These are phyloP conservation scores for Hypomecis atomaria DNA, from an alignment of 2,888 invertebrate species.

Conservation along the genomic window DNA sequence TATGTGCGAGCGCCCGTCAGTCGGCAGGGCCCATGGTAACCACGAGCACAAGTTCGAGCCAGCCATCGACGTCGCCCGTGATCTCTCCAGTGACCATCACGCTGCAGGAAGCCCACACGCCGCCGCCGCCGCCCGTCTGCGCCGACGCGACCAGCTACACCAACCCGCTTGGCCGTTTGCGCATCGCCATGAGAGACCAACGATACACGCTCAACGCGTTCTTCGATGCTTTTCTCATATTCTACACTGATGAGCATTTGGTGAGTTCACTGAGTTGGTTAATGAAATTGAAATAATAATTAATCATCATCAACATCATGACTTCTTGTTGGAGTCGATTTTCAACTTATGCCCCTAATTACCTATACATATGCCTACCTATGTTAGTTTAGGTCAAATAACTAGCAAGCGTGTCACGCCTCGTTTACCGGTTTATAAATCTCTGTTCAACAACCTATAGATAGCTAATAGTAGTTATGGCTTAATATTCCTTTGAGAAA, in stretches of 20 bases:
- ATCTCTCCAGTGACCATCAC: slow-evolving; percentile 53
- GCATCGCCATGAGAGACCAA: slow-evolving; percentile 79
- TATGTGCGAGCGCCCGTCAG: slow-evolving; percentile 57
- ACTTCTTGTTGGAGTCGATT: too few relatives aligned
- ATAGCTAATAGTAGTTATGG: too few relatives aligned
- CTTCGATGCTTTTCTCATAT: slow-evolving; percentile 90
- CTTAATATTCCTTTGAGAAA: too few relatives aligned
- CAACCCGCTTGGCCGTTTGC: slow-evolving; percentile 69
- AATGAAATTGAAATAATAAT: too few relatives aligned
- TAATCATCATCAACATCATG: too few relatives aligned
- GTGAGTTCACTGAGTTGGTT: slow-evolving; percentile 77
- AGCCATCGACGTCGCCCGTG: slow-evolving; percentile 45
- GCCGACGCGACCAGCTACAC: slow-evolving; percentile 58
- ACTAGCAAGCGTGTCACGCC: too few relatives aligned
- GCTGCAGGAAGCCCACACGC: slow-evolving; percentile 56
- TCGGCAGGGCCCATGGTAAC: slow-evolving; percentile 47
- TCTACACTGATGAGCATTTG: slow-evolving; percentile 93
- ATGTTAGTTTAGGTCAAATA: too few relatives aligned
- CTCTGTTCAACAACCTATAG: too few relatives aligned
- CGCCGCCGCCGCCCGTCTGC: slow-evolving; percentile 55
- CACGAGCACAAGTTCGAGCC: slow-evolving; percentile 44
- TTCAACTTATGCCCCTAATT: too few relatives aligned
- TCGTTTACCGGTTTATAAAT: too few relatives aligned
- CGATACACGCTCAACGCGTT: slow-evolving; percentile 66
- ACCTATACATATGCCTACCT: too few relatives aligned